A percentile compares a stretch with the other conserved stretches of the same genome.
phyloP scores from a whole-genome alignment of 2,888 invertebrate species.

The Abscondita cerata region DNA sequence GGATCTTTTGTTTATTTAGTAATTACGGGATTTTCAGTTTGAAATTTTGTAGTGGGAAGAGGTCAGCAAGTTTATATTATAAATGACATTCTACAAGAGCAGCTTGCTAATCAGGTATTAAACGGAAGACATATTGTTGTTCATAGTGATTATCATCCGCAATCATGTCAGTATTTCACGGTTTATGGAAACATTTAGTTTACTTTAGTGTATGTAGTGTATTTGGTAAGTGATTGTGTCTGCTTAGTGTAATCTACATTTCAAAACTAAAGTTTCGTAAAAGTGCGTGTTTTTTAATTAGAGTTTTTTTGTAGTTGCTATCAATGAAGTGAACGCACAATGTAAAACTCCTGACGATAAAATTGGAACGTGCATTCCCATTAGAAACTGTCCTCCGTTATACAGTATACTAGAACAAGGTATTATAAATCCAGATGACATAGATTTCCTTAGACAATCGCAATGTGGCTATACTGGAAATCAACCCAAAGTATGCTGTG shows the following conservation, averaged over 20 bases:
- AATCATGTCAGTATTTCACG: too few species aligned
- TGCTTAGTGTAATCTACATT: not conserved
- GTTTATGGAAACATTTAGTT: not conserved
- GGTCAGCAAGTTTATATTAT: slow-evolving; percentile 4
- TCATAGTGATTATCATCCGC: too few species aligned
- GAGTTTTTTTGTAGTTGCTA: not conserved
- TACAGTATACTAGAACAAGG: not conserved
- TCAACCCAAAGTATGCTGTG: slow-evolving; percentile 2
- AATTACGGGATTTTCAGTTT: not conserved
- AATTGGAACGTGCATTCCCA: not conserved
- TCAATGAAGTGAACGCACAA: not conserved
- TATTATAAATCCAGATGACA: not conserved
- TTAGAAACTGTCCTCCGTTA: not conserved
- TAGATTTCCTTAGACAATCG: not conserved
- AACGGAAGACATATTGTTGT: not conserved
- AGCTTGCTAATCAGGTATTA: slow-evolving; percentile 6
- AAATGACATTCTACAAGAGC: slow-evolving; percentile 9
- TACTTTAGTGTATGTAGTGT: not conserved
- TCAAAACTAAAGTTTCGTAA: not conserved
- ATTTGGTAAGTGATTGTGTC: not conserved
- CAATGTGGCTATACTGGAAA: not conserved
- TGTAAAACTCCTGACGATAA: not conserved
- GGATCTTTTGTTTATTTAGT: not conserved
- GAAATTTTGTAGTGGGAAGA: slow-evolving; percentile 4
- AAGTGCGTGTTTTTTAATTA: too few species aligned